Evolutionary conservation across 2,113 vertebrate genomes (phyloP), one percentile per base, ranked within the genome.

Genomic region (Apteryx mantelli): DNA sequence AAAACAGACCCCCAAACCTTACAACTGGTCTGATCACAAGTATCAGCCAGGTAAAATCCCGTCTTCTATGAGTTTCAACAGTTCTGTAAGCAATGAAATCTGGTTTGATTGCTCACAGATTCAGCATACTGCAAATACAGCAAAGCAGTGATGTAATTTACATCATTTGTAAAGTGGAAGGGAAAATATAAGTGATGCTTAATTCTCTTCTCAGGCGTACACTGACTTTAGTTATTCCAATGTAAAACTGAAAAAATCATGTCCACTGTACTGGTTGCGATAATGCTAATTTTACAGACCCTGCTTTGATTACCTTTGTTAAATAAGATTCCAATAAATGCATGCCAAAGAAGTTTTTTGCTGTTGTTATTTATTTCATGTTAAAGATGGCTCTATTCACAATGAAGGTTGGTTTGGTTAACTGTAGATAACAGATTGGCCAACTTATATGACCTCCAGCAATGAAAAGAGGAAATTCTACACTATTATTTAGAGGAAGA

Each of bases 301-400:
- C 19, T 94, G 6, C 9, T 89, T 26, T 78, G 30, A 86, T 88
- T 79, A 77, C 73, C 89, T 96, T 93, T 28, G 16, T 93, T 95
- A 91, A 95, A 73, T 11, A 71, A 91, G 93, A 91, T 89, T 92
- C 87, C 70, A 74, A 76, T 69, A 83, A 34, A 22, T 50, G 50
- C 34, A 82, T 87, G 65, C 75, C 64, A 82, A 77, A 94, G 38
- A 91, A 95, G 22, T 1, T 53, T 92, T 96, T 91, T 91, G 1
- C 22, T 56, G 55, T 76, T 93, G 13, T 22, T 93, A 97, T 94
- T 48, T 56, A 89, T 64, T 91, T 86, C 13, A 15, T 7, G 40
- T 26, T 86, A 40, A 91, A 69, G 13, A 58, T 21, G 1, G 17
- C 16, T 74, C 44, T 18, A 38, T 20, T 48, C 32, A 70, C 34